Base-by-base conservation (phyloP, 30 jellyfish, hydroid and myxozoan species). In the Aurelia aurita complex sp. Pacific region DNA sequence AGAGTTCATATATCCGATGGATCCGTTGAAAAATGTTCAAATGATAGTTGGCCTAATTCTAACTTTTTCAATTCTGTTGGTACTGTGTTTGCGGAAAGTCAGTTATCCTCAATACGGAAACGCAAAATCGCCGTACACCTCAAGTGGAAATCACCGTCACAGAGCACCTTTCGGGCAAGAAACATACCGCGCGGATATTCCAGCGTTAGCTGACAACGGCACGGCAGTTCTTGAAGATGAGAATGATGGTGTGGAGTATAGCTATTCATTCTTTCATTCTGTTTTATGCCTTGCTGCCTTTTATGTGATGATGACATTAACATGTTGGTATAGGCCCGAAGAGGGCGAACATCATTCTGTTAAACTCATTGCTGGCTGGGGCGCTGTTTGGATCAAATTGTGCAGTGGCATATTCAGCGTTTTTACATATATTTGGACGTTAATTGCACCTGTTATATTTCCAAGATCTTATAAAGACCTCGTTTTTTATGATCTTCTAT, bases 261-360 rank as follows among this genome's bases (percentile, higher is more conserved):
- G 97, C 40, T 95, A 95, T 68, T 90, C 99, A 23, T 85, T 95
- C 52, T 95, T 90, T 68, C 94, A 77, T n/a, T 64, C 85, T 2
- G 73, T 83, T 4, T 32, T 95, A 19, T 61, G 91, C 69, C 72
- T 95, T 35, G 97, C 92, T 11, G 33, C 94, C 5, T 71, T 90
- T 18, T 90, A 95, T 61, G 63, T 90, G 2, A 95, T 95, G 99
- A 95, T 95, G 99, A 82, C 97, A 17, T 40, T 95, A 64, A 95
- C 98, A 5, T 82, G 90, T 34, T 95, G 99, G 99, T 90, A 90
- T 68, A 46, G 98, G 42, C 98, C 98, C 33, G 98, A 93, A 72
- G 98, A 93, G 73, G 98, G 92, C 34, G 97, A 93, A 68, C 94
- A 93, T 82, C 75, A 69, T 34, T 83, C 96, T 2, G 97, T 89